Evolutionary conservation across 2,797 vertebrate genomes (phyloP).

Genomic region (Erethizon dorsatum): DNA sequence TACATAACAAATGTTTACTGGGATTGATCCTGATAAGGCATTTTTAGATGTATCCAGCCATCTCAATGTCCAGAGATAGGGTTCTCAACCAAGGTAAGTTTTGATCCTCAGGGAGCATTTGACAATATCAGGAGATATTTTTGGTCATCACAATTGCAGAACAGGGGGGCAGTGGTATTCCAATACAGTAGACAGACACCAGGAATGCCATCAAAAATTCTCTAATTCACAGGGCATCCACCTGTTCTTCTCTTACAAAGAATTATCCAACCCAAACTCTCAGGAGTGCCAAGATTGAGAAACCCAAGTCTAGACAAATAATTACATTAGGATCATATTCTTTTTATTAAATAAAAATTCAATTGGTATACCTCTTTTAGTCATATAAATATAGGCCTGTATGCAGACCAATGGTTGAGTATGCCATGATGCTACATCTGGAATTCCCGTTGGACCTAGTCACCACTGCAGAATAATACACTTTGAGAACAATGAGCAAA

Average conservation of each 20-base stretch:
- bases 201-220: not conserved
- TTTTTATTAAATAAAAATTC: constrained; percentile 51
- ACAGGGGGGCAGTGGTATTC: not conserved
- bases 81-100: not conserved
- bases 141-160: not conserved
- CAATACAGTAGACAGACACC: not conserved
- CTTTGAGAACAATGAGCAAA: constrained; percentile 39
- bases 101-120: not conserved
- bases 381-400: not conserved
- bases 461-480: not conserved
- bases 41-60: not conserved
- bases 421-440: not conserved
- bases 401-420: not conserved
- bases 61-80: not conserved
- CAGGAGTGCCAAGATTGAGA: not conserved
- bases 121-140: not conserved
- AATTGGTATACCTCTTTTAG: not conserved
- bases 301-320: constrained; percentile 14
- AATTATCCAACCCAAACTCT: not conserved
- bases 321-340: not conserved
- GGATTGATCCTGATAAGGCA: not conserved
- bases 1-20: constrained; percentile 42
- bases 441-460: constrained; percentile 41
- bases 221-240: not conserved
- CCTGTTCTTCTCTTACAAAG: not conserved